A percentile compares a stretch with the other conserved stretches of the same genome.
phyloP scores from a whole-genome alignment of 2,113 vertebrate genomes.

The Ornithorhynchus anatinus region DNA sequence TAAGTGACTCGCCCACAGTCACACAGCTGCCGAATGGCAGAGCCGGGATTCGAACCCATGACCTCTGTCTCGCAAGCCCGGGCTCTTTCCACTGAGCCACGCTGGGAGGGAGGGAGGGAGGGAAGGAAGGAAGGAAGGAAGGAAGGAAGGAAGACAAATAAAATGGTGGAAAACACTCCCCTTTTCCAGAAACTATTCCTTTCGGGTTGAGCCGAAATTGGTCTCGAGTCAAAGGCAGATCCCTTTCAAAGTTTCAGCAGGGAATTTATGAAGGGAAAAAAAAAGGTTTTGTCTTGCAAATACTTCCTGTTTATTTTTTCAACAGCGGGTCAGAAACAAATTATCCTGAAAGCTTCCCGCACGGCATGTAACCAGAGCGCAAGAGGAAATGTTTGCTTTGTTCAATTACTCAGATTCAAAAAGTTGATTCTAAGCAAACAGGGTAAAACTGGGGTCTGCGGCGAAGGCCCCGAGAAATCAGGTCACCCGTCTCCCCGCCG shows the following conservation, averaged over 20 bases:
- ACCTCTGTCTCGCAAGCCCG: no score
- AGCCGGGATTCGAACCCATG: no score
- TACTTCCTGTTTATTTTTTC: no score
- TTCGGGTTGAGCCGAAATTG: no score
- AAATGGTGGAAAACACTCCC: neutral
- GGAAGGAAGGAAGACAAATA: no score
- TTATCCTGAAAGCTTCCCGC: constrained; percentile 22
- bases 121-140: no score
- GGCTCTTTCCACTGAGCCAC: no score
- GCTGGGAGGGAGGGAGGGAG: no score
- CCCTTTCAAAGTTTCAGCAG: constrained; percentile 18
- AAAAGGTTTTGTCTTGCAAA: no score
- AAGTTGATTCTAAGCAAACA: constrained; percentile 25
- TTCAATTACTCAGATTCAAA: neutral
- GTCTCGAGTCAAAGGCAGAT: neutral
- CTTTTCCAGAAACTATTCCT: neutral
- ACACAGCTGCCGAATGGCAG: no score
- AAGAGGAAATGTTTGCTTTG: constrained; percentile 3
- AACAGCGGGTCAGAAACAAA: constrained; percentile 17
- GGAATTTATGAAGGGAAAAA: no score
- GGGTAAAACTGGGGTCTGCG: constrained; percentile 4
- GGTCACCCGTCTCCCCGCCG: neutral
- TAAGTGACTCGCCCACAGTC: no score
- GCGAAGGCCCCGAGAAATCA: neutral
- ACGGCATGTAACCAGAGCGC: neutral